These are phyloP conservation scores for Nesidiocoris tenuis DNA, from an alignment of 2,888 invertebrate species.

Conservation along the genomic window DNA sequence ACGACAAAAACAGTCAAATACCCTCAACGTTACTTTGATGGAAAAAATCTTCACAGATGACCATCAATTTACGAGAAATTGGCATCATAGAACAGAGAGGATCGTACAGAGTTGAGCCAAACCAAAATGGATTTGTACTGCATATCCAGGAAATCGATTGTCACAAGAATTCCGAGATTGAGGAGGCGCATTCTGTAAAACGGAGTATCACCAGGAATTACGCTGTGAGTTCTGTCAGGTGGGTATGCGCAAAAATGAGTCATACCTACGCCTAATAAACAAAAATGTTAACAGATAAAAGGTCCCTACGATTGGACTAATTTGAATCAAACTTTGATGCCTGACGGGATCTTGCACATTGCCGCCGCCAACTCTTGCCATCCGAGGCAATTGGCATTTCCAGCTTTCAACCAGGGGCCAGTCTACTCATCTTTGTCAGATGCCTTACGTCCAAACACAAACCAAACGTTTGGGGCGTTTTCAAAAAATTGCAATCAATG, in stretches of 20 bases:
- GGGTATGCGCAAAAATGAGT: too few relatives aligned
- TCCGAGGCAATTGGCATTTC: background rate
- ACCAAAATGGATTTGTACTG: constrained; percentile 1
- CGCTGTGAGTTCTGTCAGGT: background rate
- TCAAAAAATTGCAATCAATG: background rate
- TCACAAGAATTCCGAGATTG: constrained; percentile 7
- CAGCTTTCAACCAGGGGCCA: background rate
- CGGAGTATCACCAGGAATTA: constrained; percentile 8
- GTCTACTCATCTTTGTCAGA: background rate
- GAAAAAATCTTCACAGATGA: constrained; percentile 24
- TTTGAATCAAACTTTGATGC: constrained; percentile 7
- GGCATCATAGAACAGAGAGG: constrained; percentile 23
- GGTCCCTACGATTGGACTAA: constrained; percentile 12
- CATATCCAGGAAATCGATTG: constrained; percentile 14
- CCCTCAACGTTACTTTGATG: too few relatives aligned
- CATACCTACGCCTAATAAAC: too few relatives aligned
- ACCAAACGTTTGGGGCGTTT: background rate
- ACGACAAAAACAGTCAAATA: too few relatives aligned
- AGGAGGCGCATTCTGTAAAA: constrained; percentile 21
- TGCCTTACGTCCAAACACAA: background rate
- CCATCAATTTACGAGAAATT: constrained; percentile 20
- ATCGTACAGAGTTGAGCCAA: constrained; percentile 8
- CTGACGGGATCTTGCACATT: constrained; percentile 11
- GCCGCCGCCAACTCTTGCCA: background rate
- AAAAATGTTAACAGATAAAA: background rate